These are phyloP conservation scores for Loxodonta africana DNA, from an alignment of 2,113 vertebrate species.

Conservation along the genomic window DNA sequence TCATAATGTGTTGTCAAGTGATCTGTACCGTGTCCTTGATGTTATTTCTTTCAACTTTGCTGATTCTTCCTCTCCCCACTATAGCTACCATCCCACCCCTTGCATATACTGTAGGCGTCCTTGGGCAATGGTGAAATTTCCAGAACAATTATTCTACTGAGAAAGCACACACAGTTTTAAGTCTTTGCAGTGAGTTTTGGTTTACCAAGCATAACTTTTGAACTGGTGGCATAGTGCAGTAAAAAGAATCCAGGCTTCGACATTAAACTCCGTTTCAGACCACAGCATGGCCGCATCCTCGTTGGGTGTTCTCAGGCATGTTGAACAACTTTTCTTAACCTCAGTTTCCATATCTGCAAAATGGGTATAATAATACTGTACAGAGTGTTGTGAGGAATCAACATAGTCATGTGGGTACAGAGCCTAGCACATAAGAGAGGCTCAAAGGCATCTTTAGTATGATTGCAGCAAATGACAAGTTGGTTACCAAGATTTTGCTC, in stretches of 20 bases:
- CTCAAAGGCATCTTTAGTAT: neutral
- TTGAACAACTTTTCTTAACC: neutral
- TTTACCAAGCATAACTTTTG: neutral
- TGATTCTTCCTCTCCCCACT: neutral
- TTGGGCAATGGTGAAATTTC: slow-evolving; percentile 29
- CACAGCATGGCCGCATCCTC: neutral
- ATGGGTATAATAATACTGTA: neutral
- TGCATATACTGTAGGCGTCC: neutral
- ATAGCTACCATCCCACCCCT: neutral
- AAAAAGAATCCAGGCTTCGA: neutral
- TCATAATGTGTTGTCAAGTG: neutral
- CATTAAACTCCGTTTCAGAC: slow-evolving; percentile 34
- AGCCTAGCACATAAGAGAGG: neutral
- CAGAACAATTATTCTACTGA: slow-evolving; percentile 36
- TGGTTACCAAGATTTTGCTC: neutral
- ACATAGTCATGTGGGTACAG: neutral
- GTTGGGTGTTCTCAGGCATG: neutral
- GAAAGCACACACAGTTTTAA: neutral
- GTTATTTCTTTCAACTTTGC: neutral
- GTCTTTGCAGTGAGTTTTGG: neutral
- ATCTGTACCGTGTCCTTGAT: neutral
- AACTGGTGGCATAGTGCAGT: neutral
- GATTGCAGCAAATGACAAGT: neutral
- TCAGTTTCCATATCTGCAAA: slow-evolving; percentile 34
- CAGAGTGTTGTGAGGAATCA: neutral